These are phyloP conservation scores for Strigamia transsilvanica DNA, from an alignment of 2,888 invertebrate genomes.

Conservation along the genomic window DNA sequence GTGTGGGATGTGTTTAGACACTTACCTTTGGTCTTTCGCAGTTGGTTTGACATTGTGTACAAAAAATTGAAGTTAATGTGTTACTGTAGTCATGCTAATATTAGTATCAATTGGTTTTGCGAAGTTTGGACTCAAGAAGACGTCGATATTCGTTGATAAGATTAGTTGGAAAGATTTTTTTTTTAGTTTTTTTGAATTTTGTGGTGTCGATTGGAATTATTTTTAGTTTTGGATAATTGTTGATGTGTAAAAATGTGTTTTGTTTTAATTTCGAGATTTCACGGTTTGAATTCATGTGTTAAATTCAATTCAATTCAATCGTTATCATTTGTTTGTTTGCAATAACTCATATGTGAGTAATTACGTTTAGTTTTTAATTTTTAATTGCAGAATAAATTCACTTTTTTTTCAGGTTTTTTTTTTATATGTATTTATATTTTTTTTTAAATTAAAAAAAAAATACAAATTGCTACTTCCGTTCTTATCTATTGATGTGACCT, in stretches of 20 bases:
- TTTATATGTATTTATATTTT: no score
- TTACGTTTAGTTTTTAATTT: no score
- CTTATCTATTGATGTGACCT: constrained; percentile 44
- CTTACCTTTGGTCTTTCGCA: constrained; percentile 9
- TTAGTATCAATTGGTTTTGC: not conserved
- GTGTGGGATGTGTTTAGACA: not conserved
- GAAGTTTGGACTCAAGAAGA: constrained; percentile 30
- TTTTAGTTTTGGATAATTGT: not conserved
- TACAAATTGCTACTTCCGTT: constrained; percentile 11
- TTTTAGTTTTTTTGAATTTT: not conserved
- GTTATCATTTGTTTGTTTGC: no score
- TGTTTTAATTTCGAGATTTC: no score
- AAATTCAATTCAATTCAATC: no score
- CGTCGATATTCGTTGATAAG: not conserved
- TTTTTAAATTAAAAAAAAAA: no score
- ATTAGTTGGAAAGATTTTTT: not conserved
- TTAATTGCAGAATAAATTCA: no score
- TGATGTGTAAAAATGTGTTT: no score
- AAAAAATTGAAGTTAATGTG: not conserved
- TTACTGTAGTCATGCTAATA: not conserved
- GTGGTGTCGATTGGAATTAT: not conserved
- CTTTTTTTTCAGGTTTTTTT: no score
- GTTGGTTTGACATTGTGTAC: not conserved
- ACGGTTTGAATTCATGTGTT: no score
- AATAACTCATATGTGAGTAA: no score